Percentiles rank a stretch among this genome's conserved stretches.
Evolutionary conservation across 2,888 invertebrate genomes (phyloP).

Genomic region (Zaprionus obscuricornis): DNA sequence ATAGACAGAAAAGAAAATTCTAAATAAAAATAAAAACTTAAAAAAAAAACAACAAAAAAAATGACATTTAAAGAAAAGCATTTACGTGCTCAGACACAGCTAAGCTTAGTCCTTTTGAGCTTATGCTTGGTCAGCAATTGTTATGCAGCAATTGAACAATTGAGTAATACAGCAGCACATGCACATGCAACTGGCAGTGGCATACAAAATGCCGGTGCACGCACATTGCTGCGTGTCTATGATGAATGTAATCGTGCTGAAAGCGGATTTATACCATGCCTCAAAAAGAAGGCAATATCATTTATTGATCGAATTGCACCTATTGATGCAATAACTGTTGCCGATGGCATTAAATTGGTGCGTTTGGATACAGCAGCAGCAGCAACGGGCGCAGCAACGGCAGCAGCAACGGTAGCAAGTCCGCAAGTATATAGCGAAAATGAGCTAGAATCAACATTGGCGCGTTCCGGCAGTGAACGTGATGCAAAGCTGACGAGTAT

Average conservation of each 20-base stretch:
- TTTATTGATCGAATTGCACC: conserved; percentile 90
- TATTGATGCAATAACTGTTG: conserved; percentile 87
- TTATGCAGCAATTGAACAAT: conserved; percentile 78
- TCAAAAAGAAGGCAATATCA: conserved; percentile 91
- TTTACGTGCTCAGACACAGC: conserved; percentile 22
- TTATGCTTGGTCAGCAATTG: conserved; percentile 55
- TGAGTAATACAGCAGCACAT: conserved; percentile 48
- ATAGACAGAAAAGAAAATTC: too few species aligned
- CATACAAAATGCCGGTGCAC: conserved; percentile 86
- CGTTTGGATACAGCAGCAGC: conserved; percentile 83
- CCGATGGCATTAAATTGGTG: conserved; percentile 88
- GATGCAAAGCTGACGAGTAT: conserved; percentile 88
- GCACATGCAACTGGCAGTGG: not conserved
- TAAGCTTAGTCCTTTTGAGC: conserved; percentile 44
- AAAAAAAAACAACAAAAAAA: too few species aligned
- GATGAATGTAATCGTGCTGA: conserved; percentile 90
- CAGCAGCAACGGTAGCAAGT: conserved; percentile 77
- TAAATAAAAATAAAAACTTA: too few species aligned
- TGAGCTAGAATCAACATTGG: conserved; percentile 88
- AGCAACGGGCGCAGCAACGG: too few species aligned
- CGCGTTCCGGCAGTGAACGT: conserved; percentile 87
- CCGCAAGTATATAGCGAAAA: conserved; percentile 85
- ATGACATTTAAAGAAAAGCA: conserved; percentile 60
- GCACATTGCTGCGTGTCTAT: conserved; percentile 88
- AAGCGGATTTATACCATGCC: conserved; percentile 88